Evolutionary conservation across 2,888 invertebrate genomes (phyloP).

Genomic region (Sesia apiformis): DNA sequence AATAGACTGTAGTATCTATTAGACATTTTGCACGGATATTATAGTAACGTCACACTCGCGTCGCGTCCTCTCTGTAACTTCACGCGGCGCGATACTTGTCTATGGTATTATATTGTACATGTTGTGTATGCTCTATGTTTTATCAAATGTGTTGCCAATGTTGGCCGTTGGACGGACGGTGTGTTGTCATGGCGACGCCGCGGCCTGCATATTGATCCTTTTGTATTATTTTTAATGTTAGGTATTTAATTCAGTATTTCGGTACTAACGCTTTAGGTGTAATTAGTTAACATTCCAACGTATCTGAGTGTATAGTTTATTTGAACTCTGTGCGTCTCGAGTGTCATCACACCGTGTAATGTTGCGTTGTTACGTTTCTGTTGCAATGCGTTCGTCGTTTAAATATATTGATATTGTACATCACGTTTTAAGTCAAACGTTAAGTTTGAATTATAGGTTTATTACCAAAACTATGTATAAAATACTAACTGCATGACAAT

Average conservation of each 20-base stretch:
- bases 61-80: neutral
- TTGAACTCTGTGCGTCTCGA: neutral
- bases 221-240: conserved; percentile 14
- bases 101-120: conserved; percentile 8
- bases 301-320: conserved; percentile 17
- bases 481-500: conserved; percentile 63
- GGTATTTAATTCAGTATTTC: conserved; percentile 61
- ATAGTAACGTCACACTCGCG: conserved; percentile 10
- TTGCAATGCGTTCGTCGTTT: conserved; percentile 10
- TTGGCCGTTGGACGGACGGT: conserved; percentile 13
- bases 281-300: conserved; percentile 63
- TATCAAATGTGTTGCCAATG: conserved; percentile 16
- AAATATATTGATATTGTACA: conserved; percentile 2
- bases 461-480: conserved; percentile 38
- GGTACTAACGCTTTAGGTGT: conserved; percentile 53
- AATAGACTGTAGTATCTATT: conserved; percentile 63
- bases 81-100: conserved; percentile 1
- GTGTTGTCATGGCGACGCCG: conserved; percentile 15
- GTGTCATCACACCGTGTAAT: conserved; percentile 28
- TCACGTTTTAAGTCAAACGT: conserved; percentile 21
- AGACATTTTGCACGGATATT: conserved; percentile 68
- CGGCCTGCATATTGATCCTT: conserved; percentile 5
- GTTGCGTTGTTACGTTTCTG: conserved; percentile 22
- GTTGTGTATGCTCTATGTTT: conserved; percentile 38
- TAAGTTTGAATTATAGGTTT: conserved; percentile 35